Conservation (phyloP, 92 coral and sea anemone species). For the Chrysogorgia sp. region DNA sequence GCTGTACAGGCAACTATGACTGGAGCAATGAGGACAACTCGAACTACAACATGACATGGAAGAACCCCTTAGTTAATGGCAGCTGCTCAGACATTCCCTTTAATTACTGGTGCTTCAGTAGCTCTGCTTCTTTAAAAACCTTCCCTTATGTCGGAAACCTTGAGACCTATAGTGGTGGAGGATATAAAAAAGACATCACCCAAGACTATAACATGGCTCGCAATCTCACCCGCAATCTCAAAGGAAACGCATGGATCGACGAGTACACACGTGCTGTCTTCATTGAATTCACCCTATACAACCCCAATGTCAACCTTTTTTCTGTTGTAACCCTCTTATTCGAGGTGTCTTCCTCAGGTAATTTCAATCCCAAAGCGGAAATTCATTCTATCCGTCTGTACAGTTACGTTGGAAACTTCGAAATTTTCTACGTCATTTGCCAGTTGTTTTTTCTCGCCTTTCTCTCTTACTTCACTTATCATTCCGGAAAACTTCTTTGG, state of each 20-base stretch:
- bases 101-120: conserved; percentile 74
- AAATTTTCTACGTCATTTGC: conserved; percentile 77
- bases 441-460: conserved; percentile 72
- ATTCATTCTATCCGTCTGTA: conserved; percentile 78
- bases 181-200: conserved; percentile 73
- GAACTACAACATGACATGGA: conserved; percentile 66
- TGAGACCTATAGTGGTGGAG: conserved; percentile 90
- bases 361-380: conserved; percentile 63
- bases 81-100: conserved; percentile 17
- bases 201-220: conserved; percentile 72
- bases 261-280: conserved; percentile 75
- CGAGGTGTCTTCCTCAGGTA: conserved; percentile 80
- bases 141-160: conserved; percentile 70
- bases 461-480: conserved; percentile 75
- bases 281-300: conserved; percentile 79
- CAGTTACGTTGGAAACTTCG: conserved; percentile 91
- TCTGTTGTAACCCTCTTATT: conserved; percentile 79
- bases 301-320: conserved; percentile 88
- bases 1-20: conserved; percentile 65
- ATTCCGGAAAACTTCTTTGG: conserved; percentile 68
- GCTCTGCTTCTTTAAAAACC: conserved; percentile 64
- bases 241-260: conserved; percentile 69
- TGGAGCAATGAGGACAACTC: conserved; percentile 60
- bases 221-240: conserved; percentile 59
- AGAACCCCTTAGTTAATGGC: conserved; percentile 23